A percentile compares a stretch with the other conserved stretches of the same genome.
Evolutionary conservation across 2,113 vertebrate genomes (phyloP).

Genomic region (Todiramphus saurophagus): DNA sequence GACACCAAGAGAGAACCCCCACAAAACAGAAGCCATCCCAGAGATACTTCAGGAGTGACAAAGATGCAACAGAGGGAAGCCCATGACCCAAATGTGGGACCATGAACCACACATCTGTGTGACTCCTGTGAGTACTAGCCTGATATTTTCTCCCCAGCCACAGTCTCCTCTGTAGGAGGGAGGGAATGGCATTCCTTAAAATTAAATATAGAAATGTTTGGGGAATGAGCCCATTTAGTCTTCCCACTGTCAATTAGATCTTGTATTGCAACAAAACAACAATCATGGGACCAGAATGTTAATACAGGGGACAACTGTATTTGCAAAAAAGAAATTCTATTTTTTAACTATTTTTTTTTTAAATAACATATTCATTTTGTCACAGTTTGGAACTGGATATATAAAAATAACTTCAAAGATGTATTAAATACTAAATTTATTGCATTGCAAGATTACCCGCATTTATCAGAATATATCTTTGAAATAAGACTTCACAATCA

Average conservation of each 20-base stretch:
- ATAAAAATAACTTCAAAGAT: background rate
- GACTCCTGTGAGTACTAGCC: background rate
- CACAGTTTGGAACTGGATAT: background rate
- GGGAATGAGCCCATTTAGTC: background rate
- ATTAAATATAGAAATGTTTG: background rate
- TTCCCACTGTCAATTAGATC: background rate
- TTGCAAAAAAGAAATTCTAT: background rate
- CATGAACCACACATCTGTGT: too few species aligned
- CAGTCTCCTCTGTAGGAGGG: background rate
- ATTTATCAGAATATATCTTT: background rate
- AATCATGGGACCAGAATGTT: background rate
- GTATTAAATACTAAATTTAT: background rate
- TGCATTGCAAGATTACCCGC: background rate
- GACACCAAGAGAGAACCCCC: background rate
- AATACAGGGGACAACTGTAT: fast-evolving
- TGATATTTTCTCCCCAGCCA: background rate
- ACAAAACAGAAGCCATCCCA: background rate
- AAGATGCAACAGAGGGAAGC: background rate
- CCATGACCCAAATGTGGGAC: background rate
- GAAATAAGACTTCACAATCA: background rate
- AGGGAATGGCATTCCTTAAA: background rate
- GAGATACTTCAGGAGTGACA: background rate
- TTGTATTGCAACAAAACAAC: background rate
- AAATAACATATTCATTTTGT: background rate
- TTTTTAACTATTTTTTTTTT: background rate